These are phyloP conservation scores for Pseudolaguvia tuberculata DNA, from an alignment of 2,113 vertebrate genomes.

Conservation along the genomic window DNA sequence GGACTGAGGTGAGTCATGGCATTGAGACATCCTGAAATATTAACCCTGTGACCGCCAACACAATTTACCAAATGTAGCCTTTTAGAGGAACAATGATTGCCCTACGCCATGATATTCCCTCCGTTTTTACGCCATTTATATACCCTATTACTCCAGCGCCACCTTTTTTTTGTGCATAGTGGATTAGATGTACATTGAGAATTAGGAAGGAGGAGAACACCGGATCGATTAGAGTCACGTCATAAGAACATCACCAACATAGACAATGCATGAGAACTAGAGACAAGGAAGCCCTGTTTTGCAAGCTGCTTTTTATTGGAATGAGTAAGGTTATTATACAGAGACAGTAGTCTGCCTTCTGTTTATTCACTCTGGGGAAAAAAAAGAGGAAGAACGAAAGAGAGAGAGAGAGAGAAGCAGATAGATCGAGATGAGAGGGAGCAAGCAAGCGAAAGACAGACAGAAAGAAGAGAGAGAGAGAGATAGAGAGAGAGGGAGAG, in stretches of 20 bases:
- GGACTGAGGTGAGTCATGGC: conserved; percentile 48
- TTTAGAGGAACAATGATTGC: too few species aligned
- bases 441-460: too few species aligned
- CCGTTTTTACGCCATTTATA: too few species aligned
- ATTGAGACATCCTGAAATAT: conserved; percentile 25
- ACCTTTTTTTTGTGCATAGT: too few species aligned
- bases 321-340: conserved; percentile 43
- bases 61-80: too few species aligned
- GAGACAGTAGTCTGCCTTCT: conserved; percentile 42
- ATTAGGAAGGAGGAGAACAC: too few species aligned
- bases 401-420: background rate
- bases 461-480: background rate
- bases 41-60: conserved; percentile 27
- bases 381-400: background rate
- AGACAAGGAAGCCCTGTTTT: background rate
- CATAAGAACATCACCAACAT: background rate
- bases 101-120: too few species aligned
- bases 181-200: too few species aligned
- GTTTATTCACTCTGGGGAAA: conserved; percentile 29
- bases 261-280: background rate
- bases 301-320: conserved; percentile 34
- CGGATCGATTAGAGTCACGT: background rate
- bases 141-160: too few species aligned
- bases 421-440: too few species aligned
- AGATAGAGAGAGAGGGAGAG: background rate